Percentiles rank a stretch among this genome's conserved stretches.
Evolutionary conservation across 2,797 vertebrate species (phyloP).

Genomic region (Apogon hyalosoma): DNA sequence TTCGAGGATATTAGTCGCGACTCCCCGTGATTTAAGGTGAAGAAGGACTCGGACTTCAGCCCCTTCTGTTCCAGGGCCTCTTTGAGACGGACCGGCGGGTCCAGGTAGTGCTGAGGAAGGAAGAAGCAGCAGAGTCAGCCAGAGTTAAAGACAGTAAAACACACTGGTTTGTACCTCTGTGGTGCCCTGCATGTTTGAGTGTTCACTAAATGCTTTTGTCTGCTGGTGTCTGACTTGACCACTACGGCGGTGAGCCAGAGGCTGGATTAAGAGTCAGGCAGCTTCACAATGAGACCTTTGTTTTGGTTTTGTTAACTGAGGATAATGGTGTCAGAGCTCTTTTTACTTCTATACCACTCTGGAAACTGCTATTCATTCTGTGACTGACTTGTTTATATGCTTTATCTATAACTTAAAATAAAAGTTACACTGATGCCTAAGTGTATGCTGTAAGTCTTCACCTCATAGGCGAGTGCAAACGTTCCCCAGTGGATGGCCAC

Average conservation of each 20-base stretch:
- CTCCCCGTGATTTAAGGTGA: conserved; percentile 92
- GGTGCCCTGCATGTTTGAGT: not conserved
- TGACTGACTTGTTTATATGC: too few relatives aligned
- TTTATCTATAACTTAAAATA: too few relatives aligned
- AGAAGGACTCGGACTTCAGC: conserved; percentile 89
- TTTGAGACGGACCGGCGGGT: conserved; percentile 88
- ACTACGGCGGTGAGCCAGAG: not conserved
- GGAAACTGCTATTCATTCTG: too few relatives aligned
- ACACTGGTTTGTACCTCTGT: not conserved
- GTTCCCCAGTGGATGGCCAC: conserved; percentile 97
- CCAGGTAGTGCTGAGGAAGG: conserved; percentile 87
- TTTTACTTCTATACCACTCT: conserved; percentile 11
- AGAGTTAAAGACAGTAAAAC: not conserved
- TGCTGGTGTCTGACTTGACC: not conserved
- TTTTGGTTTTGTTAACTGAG: conserved; percentile 19
- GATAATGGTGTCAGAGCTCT: conserved; percentile 24
- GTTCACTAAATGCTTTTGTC: conserved; percentile 1
- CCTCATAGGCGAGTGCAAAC: conserved; percentile 95
- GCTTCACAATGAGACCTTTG: conserved; percentile 49
- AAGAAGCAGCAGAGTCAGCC: not conserved
- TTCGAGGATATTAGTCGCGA: conserved; percentile 84
- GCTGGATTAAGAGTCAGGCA: conserved; percentile 10
- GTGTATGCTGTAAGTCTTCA: conserved; percentile 38
- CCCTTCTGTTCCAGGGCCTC: conserved; percentile 89
- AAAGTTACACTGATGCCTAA: too few relatives aligned